Evolutionary conservation across 2,113 vertebrate genomes (phyloP).

Genomic region (Lagopus muta): DNA sequence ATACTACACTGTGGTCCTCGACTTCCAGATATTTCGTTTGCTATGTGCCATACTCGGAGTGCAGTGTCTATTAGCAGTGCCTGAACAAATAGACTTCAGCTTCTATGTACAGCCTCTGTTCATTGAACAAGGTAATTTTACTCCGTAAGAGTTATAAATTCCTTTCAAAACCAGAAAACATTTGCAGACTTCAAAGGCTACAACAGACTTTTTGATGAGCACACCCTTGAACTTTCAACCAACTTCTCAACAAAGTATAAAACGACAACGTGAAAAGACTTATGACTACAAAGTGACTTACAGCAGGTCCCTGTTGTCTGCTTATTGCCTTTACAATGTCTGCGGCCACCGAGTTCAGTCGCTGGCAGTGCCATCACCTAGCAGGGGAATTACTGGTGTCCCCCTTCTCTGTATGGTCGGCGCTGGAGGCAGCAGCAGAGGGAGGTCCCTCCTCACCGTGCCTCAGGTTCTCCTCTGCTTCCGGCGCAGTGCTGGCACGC

Average conservation of each 20-base stretch:
- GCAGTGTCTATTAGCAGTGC: neutral
- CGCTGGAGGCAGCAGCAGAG: neutral
- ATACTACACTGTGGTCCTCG: neutral
- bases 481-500: constrained; percentile 5
- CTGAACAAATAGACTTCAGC: neutral
- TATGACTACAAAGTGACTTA: neutral
- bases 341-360: neutral
- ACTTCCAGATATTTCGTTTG: neutral
- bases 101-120: neutral
- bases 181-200: neutral
- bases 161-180: neutral
- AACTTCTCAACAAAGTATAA: neutral
- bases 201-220: neutral
- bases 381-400: neutral
- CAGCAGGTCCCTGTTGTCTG: neutral
- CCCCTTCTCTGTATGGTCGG: neutral
- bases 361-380: accelerated
- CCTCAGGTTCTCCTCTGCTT: neutral
- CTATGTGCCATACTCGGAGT: neutral
- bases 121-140: constrained; percentile 30
- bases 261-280: neutral
- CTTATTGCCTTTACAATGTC: neutral
- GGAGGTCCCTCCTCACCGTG: constrained; percentile 6
- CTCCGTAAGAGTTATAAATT: neutral
- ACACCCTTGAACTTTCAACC: neutral